These are phyloP conservation scores for Megaptera novaeangliae DNA, from an alignment of 2,113 vertebrate genomes.

Conservation along the genomic window DNA sequence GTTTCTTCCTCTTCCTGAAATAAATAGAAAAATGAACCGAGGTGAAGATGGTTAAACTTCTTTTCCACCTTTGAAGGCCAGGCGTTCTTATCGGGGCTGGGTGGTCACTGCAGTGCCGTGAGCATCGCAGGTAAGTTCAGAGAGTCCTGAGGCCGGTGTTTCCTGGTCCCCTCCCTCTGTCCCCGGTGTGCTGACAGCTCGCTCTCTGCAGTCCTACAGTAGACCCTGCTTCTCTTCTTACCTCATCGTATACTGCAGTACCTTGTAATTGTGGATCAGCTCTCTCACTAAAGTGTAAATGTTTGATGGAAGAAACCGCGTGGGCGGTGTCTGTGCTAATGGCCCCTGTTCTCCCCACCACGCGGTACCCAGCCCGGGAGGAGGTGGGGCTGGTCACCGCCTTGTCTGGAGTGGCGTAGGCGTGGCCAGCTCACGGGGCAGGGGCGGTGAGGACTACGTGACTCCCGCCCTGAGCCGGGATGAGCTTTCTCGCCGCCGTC, in stretches of 20 bases:
- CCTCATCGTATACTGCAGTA: not conserved
- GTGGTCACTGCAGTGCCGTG: not conserved
- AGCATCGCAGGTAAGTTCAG: not conserved
- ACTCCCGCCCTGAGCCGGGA: not conserved
- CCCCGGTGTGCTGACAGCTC: not conserved
- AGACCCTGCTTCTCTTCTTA: not conserved
- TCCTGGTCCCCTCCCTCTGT: not conserved
- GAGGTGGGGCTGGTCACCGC: rapidly evolving
- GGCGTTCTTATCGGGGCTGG: not conserved
- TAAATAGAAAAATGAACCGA: not conserved
- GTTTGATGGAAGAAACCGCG: not conserved
- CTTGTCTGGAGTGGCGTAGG: not conserved
- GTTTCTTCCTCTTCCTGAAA: not conserved
- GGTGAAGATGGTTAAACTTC: not conserved
- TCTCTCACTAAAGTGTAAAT: not conserved
- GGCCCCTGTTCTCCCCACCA: rapidly evolving
- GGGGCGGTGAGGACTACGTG: rapidly evolving
- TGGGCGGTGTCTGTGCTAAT: not conserved
- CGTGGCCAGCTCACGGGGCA: rapidly evolving
- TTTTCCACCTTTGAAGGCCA: not conserved
- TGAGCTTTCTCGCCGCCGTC: not conserved
- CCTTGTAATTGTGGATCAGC: rapidly evolving
- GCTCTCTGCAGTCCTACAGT: rapidly evolving
- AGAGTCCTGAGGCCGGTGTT: not conserved
- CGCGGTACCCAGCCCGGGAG: not conserved